A percentile compares a stretch with the other conserved stretches of the same genome.
phyloP scores from a whole-genome alignment of 2,888 invertebrate genomes.

The Amblyjoppa fuscipennis region DNA sequence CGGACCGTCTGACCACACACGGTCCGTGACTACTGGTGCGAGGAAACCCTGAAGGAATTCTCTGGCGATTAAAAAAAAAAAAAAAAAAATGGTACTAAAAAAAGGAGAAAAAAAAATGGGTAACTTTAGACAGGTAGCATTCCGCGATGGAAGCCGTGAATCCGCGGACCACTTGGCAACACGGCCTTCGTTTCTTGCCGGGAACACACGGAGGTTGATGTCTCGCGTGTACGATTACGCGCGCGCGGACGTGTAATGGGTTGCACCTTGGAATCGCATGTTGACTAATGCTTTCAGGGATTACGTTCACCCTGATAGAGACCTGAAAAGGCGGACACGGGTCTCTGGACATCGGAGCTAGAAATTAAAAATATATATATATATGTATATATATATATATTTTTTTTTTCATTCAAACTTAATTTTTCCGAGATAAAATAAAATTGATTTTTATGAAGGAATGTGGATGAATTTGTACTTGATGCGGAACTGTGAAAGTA shows the following conservation, averaged over 20 bases:
- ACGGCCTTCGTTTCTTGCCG: constrained; percentile 24
- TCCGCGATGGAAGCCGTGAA: constrained; percentile 22
- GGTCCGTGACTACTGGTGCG: constrained; percentile 61
- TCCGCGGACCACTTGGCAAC: constrained; percentile 21
- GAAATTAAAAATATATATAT: too few species aligned
- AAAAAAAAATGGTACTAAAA: too few species aligned
- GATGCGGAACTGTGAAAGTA: too few species aligned
- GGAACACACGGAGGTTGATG: constrained; percentile 17
- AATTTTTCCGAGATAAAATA: too few species aligned
- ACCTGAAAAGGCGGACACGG: not conserved
- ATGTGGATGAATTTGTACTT: too few species aligned
- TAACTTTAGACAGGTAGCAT: not conserved
- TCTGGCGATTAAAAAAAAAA: too few species aligned
- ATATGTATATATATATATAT: too few species aligned
- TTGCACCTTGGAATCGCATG: constrained; percentile 46
- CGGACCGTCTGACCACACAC: constrained; percentile 61
- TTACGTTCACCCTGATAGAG: constrained; percentile 18
- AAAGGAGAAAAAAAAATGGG: too few species aligned
- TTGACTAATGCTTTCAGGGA: constrained; percentile 35
- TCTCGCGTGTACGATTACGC: constrained; percentile 27
- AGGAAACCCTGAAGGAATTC: not conserved
- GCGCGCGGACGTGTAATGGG: constrained; percentile 28
- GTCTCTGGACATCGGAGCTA: too few species aligned
- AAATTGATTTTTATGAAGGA: too few species aligned
- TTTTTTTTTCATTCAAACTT: too few species aligned